A percentile compares a stretch with the other conserved stretches of the same genome.
Evolutionary conservation across 2,113 vertebrate species (phyloP).

Genomic region (Axis porcinus): DNA sequence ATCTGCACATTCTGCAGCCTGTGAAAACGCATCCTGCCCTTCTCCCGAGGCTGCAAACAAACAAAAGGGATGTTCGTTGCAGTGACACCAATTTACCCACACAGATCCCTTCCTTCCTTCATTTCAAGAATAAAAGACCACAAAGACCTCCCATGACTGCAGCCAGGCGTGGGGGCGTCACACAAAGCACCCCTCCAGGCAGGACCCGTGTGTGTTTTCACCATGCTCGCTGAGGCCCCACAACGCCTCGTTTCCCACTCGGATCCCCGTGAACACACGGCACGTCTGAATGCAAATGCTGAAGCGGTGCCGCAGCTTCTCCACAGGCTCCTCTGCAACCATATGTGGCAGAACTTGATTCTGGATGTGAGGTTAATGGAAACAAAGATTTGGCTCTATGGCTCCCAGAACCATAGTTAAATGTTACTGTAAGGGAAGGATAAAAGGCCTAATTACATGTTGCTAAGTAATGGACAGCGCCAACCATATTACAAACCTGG

Average conservation of each 20-base stretch:
- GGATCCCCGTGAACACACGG: not conserved
- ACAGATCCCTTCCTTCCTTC: not conserved
- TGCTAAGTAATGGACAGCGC: not conserved
- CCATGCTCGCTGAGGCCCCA: not conserved
- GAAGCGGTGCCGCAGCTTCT: not conserved
- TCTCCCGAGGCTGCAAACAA: slow-evolving; percentile 84
- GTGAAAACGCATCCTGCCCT: slow-evolving; percentile 88
- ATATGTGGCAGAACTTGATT: not conserved
- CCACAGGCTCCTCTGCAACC: not conserved
- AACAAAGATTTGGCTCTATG: not conserved
- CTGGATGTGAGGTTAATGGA: not conserved
- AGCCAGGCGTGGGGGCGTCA: slow-evolving; percentile 22
- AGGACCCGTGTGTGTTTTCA: not conserved
- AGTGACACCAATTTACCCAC: not conserved
- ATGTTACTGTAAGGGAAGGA: not conserved
- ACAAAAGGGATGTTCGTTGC: not conserved
- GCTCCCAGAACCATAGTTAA: slow-evolving; percentile 9
- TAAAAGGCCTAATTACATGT: not conserved
- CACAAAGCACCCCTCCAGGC: not conserved
- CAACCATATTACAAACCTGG: not conserved
- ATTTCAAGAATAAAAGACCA: slow-evolving; percentile 20
- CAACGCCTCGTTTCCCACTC: not conserved
- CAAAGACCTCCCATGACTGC: not conserved
- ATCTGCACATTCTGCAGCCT: slow-evolving; percentile 89
- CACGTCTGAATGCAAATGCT: not conserved